Percentiles rank a stretch among this genome's conserved stretches.
Conservation (phyloP, 2,888 invertebrate genomes). For the Elgonia sp. region DNA sequence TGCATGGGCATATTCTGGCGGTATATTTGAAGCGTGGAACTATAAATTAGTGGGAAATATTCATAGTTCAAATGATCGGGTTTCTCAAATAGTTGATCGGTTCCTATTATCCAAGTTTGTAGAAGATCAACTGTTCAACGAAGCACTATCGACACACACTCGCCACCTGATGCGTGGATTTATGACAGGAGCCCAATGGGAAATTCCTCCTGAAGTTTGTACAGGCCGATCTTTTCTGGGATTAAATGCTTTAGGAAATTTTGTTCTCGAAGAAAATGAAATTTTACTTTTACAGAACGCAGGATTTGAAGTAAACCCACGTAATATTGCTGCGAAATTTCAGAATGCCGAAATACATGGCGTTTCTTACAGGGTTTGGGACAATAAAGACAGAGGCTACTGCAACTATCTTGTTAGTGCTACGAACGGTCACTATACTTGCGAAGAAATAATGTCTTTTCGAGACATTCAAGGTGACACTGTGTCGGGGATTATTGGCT, state of each 20-base stretch:
- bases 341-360: constrained; percentile 26
- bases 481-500: constrained; percentile 15
- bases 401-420: constrained; percentile 16
- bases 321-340: neutral
- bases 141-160: neutral
- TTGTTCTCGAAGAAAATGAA: neutral
- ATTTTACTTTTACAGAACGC: neutral
- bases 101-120: constrained; percentile 25
- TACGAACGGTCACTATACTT: neutral
- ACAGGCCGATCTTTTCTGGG: constrained; percentile 29
- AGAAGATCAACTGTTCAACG: constrained; percentile 1
- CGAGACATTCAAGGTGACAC: neutral
- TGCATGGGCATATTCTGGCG: constrained; percentile 16
- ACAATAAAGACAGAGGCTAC: constrained; percentile 11
- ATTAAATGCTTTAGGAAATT: neutral
- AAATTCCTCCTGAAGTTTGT: constrained; percentile 13
- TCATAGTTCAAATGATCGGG: constrained; percentile 24
- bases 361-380: neutral
- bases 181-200: constrained; percentile 1
- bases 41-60: constrained; percentile 10
- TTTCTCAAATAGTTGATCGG: constrained; percentile 25
- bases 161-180: neutral
- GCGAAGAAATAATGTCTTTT: constrained; percentile 32
- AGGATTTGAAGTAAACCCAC: neutral
- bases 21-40: constrained; percentile 35